These are phyloP conservation scores for Nesogale talazaci DNA, from an alignment of 2,113 vertebrate genomes.

Conservation along the genomic window DNA sequence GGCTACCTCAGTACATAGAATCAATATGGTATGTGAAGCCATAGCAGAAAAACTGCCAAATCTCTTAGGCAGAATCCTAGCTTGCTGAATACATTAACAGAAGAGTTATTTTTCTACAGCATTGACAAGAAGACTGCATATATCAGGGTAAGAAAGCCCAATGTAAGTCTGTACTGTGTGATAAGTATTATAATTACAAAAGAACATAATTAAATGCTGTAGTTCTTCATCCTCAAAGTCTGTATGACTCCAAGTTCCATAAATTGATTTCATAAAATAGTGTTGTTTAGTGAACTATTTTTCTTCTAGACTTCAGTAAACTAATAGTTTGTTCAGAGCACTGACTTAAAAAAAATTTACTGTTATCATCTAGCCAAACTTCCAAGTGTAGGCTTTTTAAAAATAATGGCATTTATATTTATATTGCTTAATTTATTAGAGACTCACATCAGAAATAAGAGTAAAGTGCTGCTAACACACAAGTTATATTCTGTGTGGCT, in stretches of 20 bases:
- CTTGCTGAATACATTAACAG: neutral
- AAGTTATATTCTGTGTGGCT: conserved; percentile 41
- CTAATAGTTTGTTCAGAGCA: neutral
- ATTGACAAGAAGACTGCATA: neutral
- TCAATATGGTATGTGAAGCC: neutral
- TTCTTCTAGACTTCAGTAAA: conserved; percentile 18
- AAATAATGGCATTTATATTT: conserved; percentile 54
- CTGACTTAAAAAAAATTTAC: conserved; percentile 48
- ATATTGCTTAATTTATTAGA: conserved; percentile 46
- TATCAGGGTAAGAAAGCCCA: neutral
- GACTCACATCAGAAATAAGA: conserved; percentile 41
- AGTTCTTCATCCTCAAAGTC: conserved; percentile 51
- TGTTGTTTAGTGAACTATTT: conserved; percentile 6
- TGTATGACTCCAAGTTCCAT: neutral
- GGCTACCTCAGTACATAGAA: too few species aligned
- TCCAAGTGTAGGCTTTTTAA: conserved; percentile 56
- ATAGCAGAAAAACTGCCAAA: neutral
- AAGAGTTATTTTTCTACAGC: neutral
- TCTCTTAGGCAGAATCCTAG: neutral
- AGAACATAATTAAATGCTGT: conserved; percentile 30
- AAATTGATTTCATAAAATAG: conserved; percentile 60
- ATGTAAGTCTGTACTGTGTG: neutral
- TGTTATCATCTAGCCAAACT: conserved; percentile 37
- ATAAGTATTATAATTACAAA: conserved; percentile 44
- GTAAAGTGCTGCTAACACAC: neutral